phyloP scores from a whole-genome alignment of 1,140 invertebrate species.

The Ceratoteleas bidentatus region DNA sequence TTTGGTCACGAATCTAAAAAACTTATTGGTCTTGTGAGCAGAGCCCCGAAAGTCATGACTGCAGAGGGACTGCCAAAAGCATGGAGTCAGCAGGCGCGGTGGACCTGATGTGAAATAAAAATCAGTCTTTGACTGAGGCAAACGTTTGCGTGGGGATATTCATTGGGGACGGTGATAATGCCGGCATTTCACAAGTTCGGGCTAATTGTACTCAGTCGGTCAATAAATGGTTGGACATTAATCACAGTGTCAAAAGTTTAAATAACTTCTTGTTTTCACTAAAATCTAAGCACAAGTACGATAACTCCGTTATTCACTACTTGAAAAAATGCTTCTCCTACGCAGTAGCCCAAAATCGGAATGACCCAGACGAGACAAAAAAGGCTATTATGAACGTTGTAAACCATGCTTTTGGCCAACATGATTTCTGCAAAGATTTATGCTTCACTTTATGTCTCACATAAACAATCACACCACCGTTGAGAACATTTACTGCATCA shows the following conservation, averaged over 20 bases:
- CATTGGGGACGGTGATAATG: conserved; percentile 14
- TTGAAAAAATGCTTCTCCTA: not conserved
- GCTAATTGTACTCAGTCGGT: not conserved
- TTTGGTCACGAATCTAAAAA: not conserved
- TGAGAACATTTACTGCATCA: too few species aligned
- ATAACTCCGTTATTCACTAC: conserved; percentile 2
- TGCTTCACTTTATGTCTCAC: too few species aligned
- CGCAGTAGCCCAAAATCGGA: not conserved
- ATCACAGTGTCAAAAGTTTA: conserved; percentile 1
- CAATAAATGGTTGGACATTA: not conserved
- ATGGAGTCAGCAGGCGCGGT: conserved; percentile 8
- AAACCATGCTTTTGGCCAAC: conserved; percentile 25
- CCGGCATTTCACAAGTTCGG: not conserved
- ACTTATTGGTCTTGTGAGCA: not conserved
- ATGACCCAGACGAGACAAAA: not conserved
- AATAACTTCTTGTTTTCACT: conserved; percentile 1
- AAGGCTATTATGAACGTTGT: not conserved
- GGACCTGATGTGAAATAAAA: conserved; percentile 8
- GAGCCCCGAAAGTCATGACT: not conserved
- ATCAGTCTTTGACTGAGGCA: conserved; percentile 1
- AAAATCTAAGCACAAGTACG: not conserved
- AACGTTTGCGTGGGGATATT: conserved; percentile 3
- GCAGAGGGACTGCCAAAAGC: conserved; percentile 1
- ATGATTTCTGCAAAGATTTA: too few species aligned
- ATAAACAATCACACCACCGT: too few species aligned